These are phyloP conservation scores for Caenorhabditis tropicalis DNA, from an alignment of 1,140 invertebrate genomes.

Conservation along the genomic window DNA sequence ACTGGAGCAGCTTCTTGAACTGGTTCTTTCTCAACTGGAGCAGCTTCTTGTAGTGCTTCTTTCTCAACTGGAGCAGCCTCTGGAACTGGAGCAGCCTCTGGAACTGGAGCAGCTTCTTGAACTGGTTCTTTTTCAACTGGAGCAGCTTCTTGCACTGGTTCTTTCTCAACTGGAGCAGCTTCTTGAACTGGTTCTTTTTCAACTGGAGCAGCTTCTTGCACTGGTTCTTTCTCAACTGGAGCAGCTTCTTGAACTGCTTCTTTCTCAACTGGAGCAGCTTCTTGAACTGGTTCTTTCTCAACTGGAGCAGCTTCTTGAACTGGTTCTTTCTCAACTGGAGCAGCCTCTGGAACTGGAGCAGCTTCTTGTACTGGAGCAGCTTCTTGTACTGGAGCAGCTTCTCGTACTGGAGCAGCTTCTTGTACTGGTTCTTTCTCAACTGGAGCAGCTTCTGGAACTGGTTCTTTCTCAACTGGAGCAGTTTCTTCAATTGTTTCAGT, in stretches of 20 bases:
- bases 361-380: background rate
- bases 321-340: background rate
- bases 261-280: background rate
- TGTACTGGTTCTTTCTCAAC: background rate
- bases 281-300: background rate
- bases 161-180: background rate
- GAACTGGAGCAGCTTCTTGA: background rate
- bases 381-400: background rate
- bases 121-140: background rate
- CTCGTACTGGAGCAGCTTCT: background rate
- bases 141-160: background rate
- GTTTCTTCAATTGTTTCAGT: background rate
- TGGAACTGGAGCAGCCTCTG: background rate
- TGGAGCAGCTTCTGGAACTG: constrained; percentile 14
- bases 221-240: background rate
- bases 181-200: background rate
- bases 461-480: background rate
- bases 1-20: background rate
- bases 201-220: background rate
- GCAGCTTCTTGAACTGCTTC: background rate
- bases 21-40: constrained; percentile 24
- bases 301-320: background rate
- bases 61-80: constrained; percentile 15
- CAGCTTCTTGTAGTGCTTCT: no score
- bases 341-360: background rate